These are phyloP conservation scores for Schizopygopsis pylzovi DNA, from an alignment of 2,797 vertebrate species.

Conservation along the genomic window DNA sequence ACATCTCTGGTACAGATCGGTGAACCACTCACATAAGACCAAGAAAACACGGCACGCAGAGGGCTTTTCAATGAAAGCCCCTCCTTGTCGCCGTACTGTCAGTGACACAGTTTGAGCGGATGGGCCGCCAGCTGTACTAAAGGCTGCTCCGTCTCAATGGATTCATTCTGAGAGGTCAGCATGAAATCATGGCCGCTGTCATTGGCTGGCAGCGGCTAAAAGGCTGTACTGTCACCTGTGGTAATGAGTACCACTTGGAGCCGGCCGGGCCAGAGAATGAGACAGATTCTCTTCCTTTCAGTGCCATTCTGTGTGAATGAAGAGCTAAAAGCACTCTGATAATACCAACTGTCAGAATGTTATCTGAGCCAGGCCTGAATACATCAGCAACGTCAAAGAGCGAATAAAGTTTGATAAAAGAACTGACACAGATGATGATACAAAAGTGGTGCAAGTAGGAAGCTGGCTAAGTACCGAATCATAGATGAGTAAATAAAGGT, in stretches of 20 bases:
- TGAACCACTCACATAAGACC: background rate
- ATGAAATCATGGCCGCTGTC: conserved; percentile 57
- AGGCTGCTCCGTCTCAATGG: conserved; percentile 48
- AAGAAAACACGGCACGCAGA: background rate
- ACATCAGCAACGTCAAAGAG: background rate
- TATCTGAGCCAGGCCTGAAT: background rate
- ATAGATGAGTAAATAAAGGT: background rate
- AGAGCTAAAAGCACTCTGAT: conserved; percentile 31
- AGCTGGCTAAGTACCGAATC: background rate
- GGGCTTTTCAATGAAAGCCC: conserved; percentile 24
- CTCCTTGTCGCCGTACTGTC: conserved; percentile 16
- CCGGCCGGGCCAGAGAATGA: conserved; percentile 19
- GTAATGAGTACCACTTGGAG: conserved; percentile 36
- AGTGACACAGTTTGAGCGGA: conserved; percentile 45
- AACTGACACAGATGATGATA: background rate
- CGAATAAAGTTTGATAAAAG: background rate
- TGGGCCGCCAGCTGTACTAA: conserved; percentile 35
- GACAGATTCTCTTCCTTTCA: conserved; percentile 16
- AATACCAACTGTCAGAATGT: background rate
- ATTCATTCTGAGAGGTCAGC: conserved; percentile 49
- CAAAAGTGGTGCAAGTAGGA: background rate
- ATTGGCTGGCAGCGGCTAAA: conserved; percentile 55
- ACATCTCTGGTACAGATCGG: conserved; percentile 2
- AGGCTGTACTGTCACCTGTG: conserved; percentile 55
- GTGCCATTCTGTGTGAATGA: background rate